Conservation (phyloP, 92 coral and sea anemone species). For the Siderastrea siderea region DNA sequence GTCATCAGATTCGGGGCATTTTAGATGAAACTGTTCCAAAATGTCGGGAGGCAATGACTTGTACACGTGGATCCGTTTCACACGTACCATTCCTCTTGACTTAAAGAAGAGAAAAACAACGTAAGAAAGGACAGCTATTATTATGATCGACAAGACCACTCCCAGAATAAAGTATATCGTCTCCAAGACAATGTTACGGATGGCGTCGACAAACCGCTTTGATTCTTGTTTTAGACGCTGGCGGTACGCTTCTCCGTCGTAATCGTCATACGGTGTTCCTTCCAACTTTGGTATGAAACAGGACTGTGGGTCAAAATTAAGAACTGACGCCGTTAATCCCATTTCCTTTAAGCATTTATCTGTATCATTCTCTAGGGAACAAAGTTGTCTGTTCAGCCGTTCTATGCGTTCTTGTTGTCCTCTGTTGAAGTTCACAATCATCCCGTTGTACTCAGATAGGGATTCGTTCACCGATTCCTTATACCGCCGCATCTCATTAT, state of each 20-base stretch:
- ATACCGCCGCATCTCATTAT: conserved; percentile 75
- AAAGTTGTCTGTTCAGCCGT: conserved; percentile 58
- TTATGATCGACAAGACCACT: conserved; percentile 24
- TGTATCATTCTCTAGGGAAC: conserved; percentile 54
- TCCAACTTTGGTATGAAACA: conserved; percentile 73
- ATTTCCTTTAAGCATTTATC: conserved; percentile 34
- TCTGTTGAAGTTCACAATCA: conserved; percentile 65
- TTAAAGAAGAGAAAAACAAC: conserved; percentile 74
- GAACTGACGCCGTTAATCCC: conserved; percentile 28
- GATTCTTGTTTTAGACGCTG: conserved; percentile 77
- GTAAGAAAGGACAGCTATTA: conserved; percentile 34
- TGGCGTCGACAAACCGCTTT: conserved; percentile 82
- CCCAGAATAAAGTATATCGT: conserved; percentile 76
- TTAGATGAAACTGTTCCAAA: conserved; percentile 64
- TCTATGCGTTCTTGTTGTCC: conserved; percentile 69
- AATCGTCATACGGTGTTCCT: conserved; percentile 60
- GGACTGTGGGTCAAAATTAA: conserved; percentile 61
- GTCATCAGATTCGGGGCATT: conserved; percentile 10
- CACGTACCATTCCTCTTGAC: conserved; percentile 83
- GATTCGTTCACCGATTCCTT: conserved; percentile 60
- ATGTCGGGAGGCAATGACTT: conserved; percentile 71
- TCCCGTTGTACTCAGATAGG: conserved; percentile 47
- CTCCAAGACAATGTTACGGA: conserved; percentile 74
- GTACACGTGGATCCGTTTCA: conserved; percentile 75
- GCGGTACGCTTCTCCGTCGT: conserved; percentile 71